phyloP scores from a whole-genome alignment of 2,113 vertebrate species.

The Pelecanoides urinatrix region DNA sequence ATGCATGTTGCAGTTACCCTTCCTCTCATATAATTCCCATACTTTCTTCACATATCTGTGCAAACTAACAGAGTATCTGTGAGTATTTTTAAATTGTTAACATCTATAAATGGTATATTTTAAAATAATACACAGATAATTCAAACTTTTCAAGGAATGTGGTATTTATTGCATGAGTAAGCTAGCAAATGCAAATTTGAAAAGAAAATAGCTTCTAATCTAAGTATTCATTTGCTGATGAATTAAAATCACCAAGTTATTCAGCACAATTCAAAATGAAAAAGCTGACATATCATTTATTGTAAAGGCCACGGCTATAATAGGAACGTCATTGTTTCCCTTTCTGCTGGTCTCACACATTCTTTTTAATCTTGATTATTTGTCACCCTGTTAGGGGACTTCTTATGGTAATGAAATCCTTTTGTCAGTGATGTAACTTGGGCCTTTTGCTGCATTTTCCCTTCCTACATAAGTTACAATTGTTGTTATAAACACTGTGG shows the following conservation, averaged over 20 bases:
- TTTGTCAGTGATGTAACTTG: constrained; percentile 44
- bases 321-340: constrained; percentile 56
- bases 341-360: constrained; percentile 67
- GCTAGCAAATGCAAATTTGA: constrained; percentile 21
- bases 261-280: constrained; percentile 61
- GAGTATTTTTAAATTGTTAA: background rate
- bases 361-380: constrained; percentile 67
- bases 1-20: background rate
- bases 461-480: constrained; percentile 51
- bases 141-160: background rate
- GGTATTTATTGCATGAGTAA: constrained; percentile 40
- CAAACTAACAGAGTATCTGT: background rate
- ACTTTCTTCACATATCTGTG: background rate
- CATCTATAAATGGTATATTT: background rate
- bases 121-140: background rate
- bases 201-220: constrained; percentile 56
- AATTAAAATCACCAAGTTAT: constrained; percentile 64
- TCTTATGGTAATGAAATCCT: constrained; percentile 63
- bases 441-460: constrained; percentile 38
- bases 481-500: constrained; percentile 31
- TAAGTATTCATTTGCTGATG: constrained; percentile 59
- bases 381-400: constrained; percentile 37
- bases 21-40: background rate
- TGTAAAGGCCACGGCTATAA: constrained; percentile 56
- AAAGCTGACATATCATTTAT: constrained; percentile 67